Evolutionary conservation across 2,797 vertebrate species (phyloP), one percentile per base, ranked within the genome.

Genomic region (Crenuchus spilurus): DNA sequence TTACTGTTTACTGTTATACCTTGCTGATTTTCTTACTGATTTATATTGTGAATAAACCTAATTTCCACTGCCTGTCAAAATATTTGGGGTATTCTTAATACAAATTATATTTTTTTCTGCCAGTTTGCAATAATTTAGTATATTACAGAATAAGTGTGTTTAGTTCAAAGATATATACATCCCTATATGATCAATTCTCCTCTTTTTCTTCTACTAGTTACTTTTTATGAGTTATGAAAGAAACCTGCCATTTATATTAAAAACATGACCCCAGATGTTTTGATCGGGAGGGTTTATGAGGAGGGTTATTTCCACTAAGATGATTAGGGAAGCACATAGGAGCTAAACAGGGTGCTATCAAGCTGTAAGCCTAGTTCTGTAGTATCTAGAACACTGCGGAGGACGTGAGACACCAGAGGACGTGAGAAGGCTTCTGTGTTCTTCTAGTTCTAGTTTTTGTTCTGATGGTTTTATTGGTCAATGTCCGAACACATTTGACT

Each of bases 351-450:
- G 35, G 33, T 39, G 57, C 22, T 24, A 18, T 41, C 9, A 39
- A 24, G 18, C 57, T 22, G 33, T 18, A 39, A 37, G 57, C 33
- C 37, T 35, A 58, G 54, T 31, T 10, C 18, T 33, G 31, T 60
- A 61, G 35, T 24, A 22, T 61, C 35, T 61, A 42, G 28, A 24
- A 41, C 39, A 16, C 58, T 72, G 46, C 57, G n/a, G 42, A 30
- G 44, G 57, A n/a, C n/a, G 57, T 30, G 13, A 61, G 57, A 39
- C 57, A 61, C 22, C 35, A 61, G 44, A 31, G 1, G 33, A 39
- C n/a, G 44, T 14, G 28, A 8, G 24, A 63, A 52, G 9, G 22
- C 6, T 62, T 39, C 22, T 30, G 11, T 20, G 48, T 52, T 52
- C 28, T 63, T 22, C n/a, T n/a, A n/a, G n/a, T n/a, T n/a, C n/a